Conservation (phyloP, 2,888 invertebrate species). For the Sepiola atlantica region DNA sequence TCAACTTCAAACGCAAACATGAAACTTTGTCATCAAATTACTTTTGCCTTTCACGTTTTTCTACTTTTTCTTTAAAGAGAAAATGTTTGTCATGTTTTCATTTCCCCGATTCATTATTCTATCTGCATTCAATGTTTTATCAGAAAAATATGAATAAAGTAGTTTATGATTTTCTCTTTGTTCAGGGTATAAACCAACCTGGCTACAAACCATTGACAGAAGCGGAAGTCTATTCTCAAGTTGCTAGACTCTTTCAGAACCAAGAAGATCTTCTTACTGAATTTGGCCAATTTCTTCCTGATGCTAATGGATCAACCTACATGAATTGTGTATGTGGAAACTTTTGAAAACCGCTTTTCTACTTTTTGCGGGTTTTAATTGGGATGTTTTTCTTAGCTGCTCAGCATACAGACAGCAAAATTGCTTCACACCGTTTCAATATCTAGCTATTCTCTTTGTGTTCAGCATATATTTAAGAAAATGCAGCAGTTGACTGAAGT, state of each 20-base stretch:
- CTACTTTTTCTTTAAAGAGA: background rate
- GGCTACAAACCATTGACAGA: conserved; percentile 84
- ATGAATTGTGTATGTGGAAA: conserved; percentile 50
- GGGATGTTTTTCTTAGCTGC: no score
- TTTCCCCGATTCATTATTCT: background rate
- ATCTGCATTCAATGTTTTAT: background rate
- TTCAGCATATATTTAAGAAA: no score
- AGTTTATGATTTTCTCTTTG: conserved; percentile 41
- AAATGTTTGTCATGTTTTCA: no score
- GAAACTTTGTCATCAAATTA: no score
- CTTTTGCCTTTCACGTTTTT: background rate
- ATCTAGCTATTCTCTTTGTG: no score
- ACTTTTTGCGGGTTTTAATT: no score
- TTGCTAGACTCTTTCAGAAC: conserved; percentile 96
- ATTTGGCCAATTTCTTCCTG: conserved; percentile 98
- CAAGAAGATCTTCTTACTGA: conserved; percentile 96
- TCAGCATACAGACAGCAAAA: no score
- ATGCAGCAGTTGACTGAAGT: no score
- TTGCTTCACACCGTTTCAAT: no score
- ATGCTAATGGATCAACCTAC: conserved; percentile 80
- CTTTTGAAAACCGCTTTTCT: background rate
- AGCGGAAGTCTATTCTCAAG: conserved; percentile 92
- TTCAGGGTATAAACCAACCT: conserved; percentile 65
- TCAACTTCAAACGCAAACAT: no score
- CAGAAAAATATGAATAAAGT: background rate